These are phyloP conservation scores for Dromaius novaehollandiae DNA, from an alignment of 2,113 vertebrate species.

Conservation along the genomic window DNA sequence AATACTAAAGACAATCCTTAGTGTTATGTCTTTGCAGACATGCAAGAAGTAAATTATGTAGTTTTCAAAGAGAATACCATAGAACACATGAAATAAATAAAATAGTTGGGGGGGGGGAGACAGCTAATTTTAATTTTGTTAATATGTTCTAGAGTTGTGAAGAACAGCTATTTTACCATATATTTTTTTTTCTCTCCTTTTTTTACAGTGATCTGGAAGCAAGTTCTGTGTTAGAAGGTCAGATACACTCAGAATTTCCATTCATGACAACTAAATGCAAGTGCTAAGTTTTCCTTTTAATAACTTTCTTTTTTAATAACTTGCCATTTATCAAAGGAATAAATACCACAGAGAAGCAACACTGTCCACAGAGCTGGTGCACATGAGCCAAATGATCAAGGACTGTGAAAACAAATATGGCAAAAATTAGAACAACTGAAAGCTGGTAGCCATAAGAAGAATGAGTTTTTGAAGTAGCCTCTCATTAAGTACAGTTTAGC, in stretches of 20 bases:
- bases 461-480: background rate
- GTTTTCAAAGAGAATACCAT: background rate
- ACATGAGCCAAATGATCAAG: background rate
- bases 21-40: background rate
- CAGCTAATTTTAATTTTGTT: background rate
- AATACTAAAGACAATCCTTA: background rate
- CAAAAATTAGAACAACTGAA: background rate
- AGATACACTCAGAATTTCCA: background rate
- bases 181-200: background rate
- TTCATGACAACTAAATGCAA: background rate
- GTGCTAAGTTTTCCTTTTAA: background rate
- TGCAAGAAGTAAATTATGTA: background rate
- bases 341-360: background rate
- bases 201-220: background rate
- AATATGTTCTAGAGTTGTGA: background rate
- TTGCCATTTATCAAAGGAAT: background rate
- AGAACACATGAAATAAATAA: background rate
- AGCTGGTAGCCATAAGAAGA: background rate
- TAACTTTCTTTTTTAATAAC: too few relatives aligned
- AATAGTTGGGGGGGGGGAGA: background rate
- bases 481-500: background rate
- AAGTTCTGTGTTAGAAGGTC: background rate
- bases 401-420: background rate
- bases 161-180: background rate
- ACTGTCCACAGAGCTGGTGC: background rate